phyloP scores from a whole-genome alignment of 2,888 invertebrate genomes.

The Boloria euphrosyne region DNA sequence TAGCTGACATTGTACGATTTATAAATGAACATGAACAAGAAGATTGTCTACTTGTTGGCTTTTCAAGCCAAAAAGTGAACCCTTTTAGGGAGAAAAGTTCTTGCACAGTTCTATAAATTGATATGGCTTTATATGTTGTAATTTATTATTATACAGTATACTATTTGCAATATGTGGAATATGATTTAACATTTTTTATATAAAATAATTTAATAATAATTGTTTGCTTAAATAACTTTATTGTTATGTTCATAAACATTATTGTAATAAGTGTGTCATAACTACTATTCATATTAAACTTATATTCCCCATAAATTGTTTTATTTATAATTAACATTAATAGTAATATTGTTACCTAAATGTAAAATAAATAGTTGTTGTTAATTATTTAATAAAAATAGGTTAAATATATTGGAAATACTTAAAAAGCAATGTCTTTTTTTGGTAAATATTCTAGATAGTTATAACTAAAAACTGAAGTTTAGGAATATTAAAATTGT shows the following conservation, averaged over 20 bases:
- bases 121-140: conserved; percentile 29
- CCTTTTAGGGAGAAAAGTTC: conserved; percentile 97
- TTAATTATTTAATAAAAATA: too few relatives aligned
- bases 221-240: conserved; percentile 5
- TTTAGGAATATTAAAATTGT: too few relatives aligned
- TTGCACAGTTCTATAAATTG: conserved; percentile 88
- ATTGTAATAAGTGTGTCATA: conserved; percentile 3
- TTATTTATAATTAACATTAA: not conserved
- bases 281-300: conserved; percentile 19
- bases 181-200: conserved; percentile 9
- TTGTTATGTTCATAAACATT: conserved; percentile 14
- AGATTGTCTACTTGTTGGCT: conserved; percentile 95
- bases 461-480: too few relatives aligned
- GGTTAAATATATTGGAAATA: not conserved
- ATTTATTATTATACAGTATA: conserved; percentile 6
- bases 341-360: too few relatives aligned
- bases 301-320: conserved; percentile 4
- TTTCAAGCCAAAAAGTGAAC: conserved; percentile 96
- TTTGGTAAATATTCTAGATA: too few relatives aligned
- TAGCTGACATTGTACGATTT: conserved; percentile 94
- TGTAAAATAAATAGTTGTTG: too few relatives aligned
- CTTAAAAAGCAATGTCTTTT: not conserved
- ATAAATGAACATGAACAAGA: conserved; percentile 95
- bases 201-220: not conserved
- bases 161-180: conserved; percentile 12